A percentile compares a stretch with the other conserved stretches of the same genome.
These are phyloP conservation scores for Apodemus agrarius DNA, from an alignment of 2,797 vertebrate genomes.

Conservation along the genomic window DNA sequence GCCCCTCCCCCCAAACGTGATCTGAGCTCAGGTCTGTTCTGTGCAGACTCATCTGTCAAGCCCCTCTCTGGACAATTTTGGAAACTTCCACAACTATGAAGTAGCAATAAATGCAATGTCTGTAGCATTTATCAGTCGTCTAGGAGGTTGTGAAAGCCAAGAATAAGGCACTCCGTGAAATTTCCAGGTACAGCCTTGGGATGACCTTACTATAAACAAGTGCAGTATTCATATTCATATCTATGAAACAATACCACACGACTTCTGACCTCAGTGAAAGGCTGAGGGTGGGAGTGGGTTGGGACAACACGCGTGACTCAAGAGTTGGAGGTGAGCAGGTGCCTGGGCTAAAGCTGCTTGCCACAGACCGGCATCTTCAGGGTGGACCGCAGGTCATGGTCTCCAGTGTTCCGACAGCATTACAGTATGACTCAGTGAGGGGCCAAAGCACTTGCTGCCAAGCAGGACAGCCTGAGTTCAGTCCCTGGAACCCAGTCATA, in stretches of 20 bases:
- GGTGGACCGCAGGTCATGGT: not conserved
- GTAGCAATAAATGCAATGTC: not conserved
- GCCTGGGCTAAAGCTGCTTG: not conserved
- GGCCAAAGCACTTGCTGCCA: too few relatives aligned
- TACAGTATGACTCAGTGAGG: not conserved
- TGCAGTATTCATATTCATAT: conserved; percentile 55
- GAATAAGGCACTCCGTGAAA: conserved; percentile 8
- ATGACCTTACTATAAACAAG: conserved; percentile 16
- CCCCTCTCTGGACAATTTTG: conserved; percentile 13
- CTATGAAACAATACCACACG: conserved; percentile 26
- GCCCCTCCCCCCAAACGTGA: too few relatives aligned
- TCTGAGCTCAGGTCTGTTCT: not conserved
- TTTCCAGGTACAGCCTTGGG: conserved; percentile 55
- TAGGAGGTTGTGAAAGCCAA: conserved; percentile 37
- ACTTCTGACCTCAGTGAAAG: conserved; percentile 49
- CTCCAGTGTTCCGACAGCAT: not conserved
- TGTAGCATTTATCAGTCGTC: conserved; percentile 39
- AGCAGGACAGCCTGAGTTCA: not conserved
- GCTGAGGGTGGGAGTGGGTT: conserved; percentile 1
- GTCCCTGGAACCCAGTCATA: not conserved
- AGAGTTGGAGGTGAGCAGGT: conserved; percentile 21
- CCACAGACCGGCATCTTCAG: not conserved
- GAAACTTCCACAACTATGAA: conserved; percentile 41
- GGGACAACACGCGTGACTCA: not conserved
- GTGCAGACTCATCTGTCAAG: not conserved